phyloP scores from a whole-genome alignment of 2,888 invertebrate species.

The Seira sanloemensis region DNA sequence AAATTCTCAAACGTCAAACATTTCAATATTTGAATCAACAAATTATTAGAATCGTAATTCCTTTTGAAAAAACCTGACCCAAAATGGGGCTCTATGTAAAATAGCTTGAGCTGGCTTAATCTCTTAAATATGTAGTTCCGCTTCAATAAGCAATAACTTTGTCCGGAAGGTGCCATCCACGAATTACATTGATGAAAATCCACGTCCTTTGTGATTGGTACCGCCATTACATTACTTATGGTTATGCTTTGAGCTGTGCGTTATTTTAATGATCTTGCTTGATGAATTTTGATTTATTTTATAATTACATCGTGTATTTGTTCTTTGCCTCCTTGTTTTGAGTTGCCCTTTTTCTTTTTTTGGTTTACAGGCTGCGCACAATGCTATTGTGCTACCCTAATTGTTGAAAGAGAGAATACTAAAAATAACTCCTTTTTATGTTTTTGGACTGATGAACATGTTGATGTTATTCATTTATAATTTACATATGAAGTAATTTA shows the following conservation, averaged over 20 bases:
- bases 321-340: constrained; percentile 24
- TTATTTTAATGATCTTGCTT: neutral
- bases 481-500: neutral
- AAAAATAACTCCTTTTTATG: neutral
- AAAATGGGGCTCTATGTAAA: neutral
- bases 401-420: constrained; percentile 36
- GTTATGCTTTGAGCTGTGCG: neutral
- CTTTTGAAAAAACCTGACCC: neutral
- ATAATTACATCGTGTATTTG: neutral
- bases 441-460: constrained; percentile 8
- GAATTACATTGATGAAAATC: neutral
- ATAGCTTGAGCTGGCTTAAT: neutral
- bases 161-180: neutral
- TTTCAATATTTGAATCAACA: neutral
- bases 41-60: neutral
- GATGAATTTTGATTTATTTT: neutral
- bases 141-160: neutral
- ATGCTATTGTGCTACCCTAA: constrained; percentile 72
- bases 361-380: constrained; percentile 69
- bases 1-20: neutral
- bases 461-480: neutral
- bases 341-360: constrained; percentile 52
- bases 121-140: no score
- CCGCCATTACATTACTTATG: neutral
- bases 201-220: no score